Evolutionary conservation across 2,888 invertebrate species (phyloP).

Genomic region (Eumerus sabulonum): DNA sequence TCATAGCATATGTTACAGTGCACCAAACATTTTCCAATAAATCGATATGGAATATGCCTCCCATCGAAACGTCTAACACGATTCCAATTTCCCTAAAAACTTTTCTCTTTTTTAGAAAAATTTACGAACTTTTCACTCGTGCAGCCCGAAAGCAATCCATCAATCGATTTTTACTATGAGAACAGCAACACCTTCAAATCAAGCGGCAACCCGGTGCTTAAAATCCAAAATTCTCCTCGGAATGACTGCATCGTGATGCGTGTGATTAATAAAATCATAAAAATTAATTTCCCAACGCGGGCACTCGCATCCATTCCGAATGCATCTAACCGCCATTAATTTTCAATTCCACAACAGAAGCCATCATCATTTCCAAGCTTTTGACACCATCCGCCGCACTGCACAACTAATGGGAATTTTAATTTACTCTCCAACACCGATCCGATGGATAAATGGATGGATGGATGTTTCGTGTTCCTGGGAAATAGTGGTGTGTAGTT

Average conservation of each 20-base stretch:
- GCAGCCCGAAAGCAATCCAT: conserved; percentile 44
- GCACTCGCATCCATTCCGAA: background rate
- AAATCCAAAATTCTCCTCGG: too few species aligned
- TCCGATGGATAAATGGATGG: conserved; percentile 40
- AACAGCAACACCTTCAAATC: conserved; percentile 28
- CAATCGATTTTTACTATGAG: conserved; percentile 65
- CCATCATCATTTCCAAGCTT: conserved; percentile 54
- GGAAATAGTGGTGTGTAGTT: conserved; percentile 42
- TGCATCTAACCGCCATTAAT: conserved; percentile 38
- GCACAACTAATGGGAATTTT: conserved; percentile 66
- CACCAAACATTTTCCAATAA: too few species aligned
- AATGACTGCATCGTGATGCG: conserved; percentile 4
- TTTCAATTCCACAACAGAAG: conserved; percentile 64
- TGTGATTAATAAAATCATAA: conserved; percentile 57
- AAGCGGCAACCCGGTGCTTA: conserved; percentile 12
- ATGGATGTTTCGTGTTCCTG: conserved; percentile 34
- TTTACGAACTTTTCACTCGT: conserved; percentile 53
- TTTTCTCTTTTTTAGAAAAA: too few species aligned
- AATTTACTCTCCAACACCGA: conserved; percentile 57
- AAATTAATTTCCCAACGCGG: conserved; percentile 28
- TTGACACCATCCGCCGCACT: conserved; percentile 56
- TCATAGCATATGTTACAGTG: too few species aligned
- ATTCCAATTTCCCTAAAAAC: too few species aligned
- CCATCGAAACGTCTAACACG: too few species aligned
- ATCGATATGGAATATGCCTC: too few species aligned